Base-by-base conservation (phyloP, 2,113 vertebrate species). In the Danionella cerebrum region DNA sequence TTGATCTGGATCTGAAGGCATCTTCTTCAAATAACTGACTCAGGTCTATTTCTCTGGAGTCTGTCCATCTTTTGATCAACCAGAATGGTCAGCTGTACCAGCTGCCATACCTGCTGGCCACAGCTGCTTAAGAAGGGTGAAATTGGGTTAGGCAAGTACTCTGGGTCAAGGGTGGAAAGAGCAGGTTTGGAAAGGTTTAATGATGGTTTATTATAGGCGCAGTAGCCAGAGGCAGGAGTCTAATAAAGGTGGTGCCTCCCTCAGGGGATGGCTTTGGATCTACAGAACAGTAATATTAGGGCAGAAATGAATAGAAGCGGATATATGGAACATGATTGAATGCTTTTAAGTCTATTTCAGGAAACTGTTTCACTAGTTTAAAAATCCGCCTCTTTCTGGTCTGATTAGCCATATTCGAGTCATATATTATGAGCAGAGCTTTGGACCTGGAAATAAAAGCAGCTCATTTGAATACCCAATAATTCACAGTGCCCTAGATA, bases 121-220 rank as follows among this genome's bases (percentile, higher is more conserved):
- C 74, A 80, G 67, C 69, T 80, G 74, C 55, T 45, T 65, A n/a
- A 60, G 42, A 29, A 62, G 60, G 62, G 6, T n/a, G 47, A 72
- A 82, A 73, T 63, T 68, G 70, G 76, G 58, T 82, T 84, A 70
- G 21, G 55, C 22, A 54, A 31, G 35, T 53, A 29, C 47, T 14
- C 45, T 16, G 48, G 69, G 53, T 68, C 65, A 68, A 14, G 44
- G 52, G 22, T 55, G 33, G 10, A 59, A 25, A 29, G 2, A 54
- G 27, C 1, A 45, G 59, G 55, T 64, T 45, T 59, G 19, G 57
- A 70, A 48, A 48, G 25, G 67, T n/a, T 75, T 69, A 68, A 59
- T 54, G 39, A 52, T 65, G 59, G 45, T 64, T 71, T 68, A 74
- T 71, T 52, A 69, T 70, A 69, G 65, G 48, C 55, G 51, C 16